Conservation (phyloP, 1,140 invertebrate genomes). For the Megathymus violae region DNA sequence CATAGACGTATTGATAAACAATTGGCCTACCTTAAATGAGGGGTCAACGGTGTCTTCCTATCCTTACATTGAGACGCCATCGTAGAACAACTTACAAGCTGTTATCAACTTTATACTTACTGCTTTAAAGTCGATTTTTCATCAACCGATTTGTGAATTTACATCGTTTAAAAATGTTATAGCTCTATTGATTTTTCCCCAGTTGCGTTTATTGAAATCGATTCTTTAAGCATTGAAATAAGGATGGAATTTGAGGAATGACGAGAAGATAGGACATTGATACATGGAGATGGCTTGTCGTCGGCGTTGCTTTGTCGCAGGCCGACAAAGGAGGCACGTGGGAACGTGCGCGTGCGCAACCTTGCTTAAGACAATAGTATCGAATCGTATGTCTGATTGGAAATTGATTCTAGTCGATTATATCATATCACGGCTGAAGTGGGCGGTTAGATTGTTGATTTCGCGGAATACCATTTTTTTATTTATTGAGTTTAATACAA, state of each 20-base stretch:
- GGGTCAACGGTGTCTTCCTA: constrained; percentile 62
- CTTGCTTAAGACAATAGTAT: constrained; percentile 40
- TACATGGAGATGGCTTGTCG: constrained; percentile 57
- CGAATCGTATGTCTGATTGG: constrained; percentile 36
- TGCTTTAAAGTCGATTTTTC: constrained; percentile 27
- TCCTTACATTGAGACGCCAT: constrained; percentile 39
- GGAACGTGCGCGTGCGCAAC: constrained; percentile 72
- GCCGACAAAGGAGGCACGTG: constrained; percentile 78
- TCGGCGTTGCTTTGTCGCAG: constrained; percentile 70
- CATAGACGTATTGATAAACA: constrained; percentile 78
- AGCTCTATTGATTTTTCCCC: constrained; percentile 39
- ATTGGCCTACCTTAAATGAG: constrained; percentile 80
- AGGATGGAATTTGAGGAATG: constrained; percentile 9
- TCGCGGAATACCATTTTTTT: background rate
- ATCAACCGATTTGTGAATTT: constrained; percentile 10
- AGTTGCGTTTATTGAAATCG: constrained; percentile 9
- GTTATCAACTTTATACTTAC: constrained; percentile 31
- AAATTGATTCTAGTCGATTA: constrained; percentile 20
- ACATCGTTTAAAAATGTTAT: constrained; percentile 25
- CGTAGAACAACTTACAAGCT: background rate
- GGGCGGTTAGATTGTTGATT: constrained; percentile 8
- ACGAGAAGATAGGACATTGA: constrained; percentile 34
- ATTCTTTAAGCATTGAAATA: constrained; percentile 31
- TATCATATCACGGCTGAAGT: constrained; percentile 13
- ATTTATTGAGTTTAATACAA: background rate